A percentile compares a stretch with the other conserved stretches of the same genome.
These are phyloP conservation scores for Venustaconcha ellipsiformis DNA, from an alignment of 1,140 invertebrate species.

Conservation along the genomic window DNA sequence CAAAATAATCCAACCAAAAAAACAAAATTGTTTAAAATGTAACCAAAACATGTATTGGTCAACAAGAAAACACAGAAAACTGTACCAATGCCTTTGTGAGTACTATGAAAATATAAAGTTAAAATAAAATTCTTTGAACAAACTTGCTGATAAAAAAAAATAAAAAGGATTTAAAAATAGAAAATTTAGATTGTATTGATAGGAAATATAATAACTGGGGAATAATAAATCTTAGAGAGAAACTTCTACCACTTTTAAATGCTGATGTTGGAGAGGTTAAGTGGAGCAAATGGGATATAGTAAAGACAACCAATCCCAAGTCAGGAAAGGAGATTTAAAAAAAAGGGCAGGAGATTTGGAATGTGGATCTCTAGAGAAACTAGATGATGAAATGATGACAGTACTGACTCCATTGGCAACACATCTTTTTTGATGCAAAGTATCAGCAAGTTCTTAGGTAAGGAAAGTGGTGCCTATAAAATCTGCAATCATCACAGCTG, in stretches of 20 bases:
- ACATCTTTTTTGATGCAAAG: conserved; percentile 19
- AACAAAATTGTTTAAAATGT: conserved; percentile 6
- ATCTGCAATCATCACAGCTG: conserved; percentile 3
- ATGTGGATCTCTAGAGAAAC: background rate
- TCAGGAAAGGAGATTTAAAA: conserved; percentile 12
- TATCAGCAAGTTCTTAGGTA: conserved; percentile 10
- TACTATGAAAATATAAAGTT: conserved; percentile 25
- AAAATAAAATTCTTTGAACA: conserved; percentile 14
- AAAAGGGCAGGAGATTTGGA: conserved; percentile 3
- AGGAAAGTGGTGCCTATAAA: background rate
- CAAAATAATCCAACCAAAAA: conserved; percentile 6
- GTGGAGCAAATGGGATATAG: conserved; percentile 15
- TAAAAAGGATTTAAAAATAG: conserved; percentile 12
- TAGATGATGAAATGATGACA: conserved; percentile 2
- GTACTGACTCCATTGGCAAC: conserved; percentile 8
- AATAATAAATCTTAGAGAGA: background rate
- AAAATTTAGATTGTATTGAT: background rate
- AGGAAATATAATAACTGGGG: background rate
- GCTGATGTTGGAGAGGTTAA: background rate
- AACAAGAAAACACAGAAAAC: conserved; percentile 16
- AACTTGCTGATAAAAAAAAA: conserved; percentile 12
- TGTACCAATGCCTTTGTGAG: conserved; percentile 22
- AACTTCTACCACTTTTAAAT: background rate
- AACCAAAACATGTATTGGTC: conserved; percentile 8
- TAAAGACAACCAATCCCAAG: background rate